Evolutionary conservation across 2,797 vertebrate genomes (phyloP).

Genomic region (Phrynocephalus vlangalii): DNA sequence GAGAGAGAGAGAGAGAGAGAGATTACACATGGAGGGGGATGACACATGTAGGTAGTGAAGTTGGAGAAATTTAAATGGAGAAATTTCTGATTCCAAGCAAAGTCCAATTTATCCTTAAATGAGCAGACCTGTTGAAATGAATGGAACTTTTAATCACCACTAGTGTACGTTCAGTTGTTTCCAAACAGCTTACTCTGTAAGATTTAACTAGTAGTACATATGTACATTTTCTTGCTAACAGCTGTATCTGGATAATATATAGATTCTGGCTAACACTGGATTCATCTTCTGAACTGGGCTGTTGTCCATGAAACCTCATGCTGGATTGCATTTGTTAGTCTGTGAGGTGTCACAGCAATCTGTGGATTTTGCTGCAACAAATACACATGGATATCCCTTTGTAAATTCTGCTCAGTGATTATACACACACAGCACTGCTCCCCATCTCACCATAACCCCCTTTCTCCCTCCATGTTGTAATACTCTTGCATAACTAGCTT

Average conservation of each 20-base stretch:
- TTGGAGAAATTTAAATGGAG: background rate
- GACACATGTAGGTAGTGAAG: background rate
- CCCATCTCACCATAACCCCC: background rate
- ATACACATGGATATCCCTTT: background rate
- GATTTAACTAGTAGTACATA: background rate
- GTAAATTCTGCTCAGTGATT: background rate
- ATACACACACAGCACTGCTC: background rate
- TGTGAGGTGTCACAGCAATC: background rate
- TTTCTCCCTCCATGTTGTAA: background rate
- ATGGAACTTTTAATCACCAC: no score
- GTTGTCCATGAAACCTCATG: background rate
- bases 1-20: no score
- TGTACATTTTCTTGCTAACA: background rate
- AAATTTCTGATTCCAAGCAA: no score
- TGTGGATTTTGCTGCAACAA: background rate
- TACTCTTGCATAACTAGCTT: background rate
- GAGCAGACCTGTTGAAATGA: no score
- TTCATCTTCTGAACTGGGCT: background rate
- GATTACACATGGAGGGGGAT: background rate
- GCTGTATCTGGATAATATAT: no score
- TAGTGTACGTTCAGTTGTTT: no score
- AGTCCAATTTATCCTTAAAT: no score
- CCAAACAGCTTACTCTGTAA: no score
- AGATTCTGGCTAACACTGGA: background rate
- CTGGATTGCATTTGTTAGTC: background rate